Evolutionary conservation across 2,888 invertebrate species (phyloP).

Genomic region (Buathra laborator): DNA sequence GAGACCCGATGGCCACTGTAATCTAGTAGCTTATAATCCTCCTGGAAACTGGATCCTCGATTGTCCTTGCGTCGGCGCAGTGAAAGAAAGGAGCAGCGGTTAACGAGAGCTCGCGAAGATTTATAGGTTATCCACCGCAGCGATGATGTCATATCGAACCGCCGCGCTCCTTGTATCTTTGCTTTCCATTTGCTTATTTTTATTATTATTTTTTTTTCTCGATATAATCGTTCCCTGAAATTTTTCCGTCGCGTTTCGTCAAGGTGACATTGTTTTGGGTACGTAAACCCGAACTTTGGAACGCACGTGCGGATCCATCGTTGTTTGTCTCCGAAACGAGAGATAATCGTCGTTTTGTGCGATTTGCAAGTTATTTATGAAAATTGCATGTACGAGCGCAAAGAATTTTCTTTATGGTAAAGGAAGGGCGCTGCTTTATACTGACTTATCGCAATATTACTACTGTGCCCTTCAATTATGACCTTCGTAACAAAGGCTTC

Average conservation of each 20-base stretch:
- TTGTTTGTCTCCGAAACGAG: too few species aligned
- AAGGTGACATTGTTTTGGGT: neutral
- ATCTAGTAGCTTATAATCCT: neutral
- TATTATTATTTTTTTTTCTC: neutral
- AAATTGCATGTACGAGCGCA: neutral
- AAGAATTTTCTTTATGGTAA: neutral
- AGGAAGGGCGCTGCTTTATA: neutral
- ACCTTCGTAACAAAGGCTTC: neutral
- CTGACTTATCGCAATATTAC: neutral
- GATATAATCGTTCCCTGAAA: neutral
- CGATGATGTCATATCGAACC: constrained; percentile 24
- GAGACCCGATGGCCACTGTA: neutral
- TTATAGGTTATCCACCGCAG: constrained; percentile 8
- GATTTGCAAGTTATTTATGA: neutral
- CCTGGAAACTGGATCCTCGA: constrained; percentile 43
- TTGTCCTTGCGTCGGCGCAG: constrained; percentile 33
- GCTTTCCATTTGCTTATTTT: neutral
- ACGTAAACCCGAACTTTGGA: neutral
- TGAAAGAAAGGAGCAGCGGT: neutral
- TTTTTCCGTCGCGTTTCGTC: neutral
- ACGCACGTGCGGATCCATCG: too few species aligned
- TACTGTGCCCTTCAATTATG: neutral
- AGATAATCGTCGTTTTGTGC: neutral
- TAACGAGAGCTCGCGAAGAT: neutral
- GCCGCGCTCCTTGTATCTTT: constrained; percentile 1